Conservation (phyloP, 1,140 invertebrate species). For the Papilio xuthus region DNA sequence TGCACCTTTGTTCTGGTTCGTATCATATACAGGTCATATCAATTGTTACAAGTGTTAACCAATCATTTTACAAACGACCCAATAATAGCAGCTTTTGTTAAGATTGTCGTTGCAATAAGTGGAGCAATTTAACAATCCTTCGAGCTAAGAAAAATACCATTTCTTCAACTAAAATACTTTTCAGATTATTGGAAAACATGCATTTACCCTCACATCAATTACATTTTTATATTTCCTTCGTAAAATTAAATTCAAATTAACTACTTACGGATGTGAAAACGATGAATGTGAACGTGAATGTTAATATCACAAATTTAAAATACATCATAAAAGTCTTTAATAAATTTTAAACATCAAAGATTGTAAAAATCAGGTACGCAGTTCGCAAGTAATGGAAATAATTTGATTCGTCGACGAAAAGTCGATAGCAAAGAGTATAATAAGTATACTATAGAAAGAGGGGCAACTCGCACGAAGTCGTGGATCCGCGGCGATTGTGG, state of each 20-base stretch:
- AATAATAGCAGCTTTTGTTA: not conserved
- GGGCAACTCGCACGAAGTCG: too few relatives aligned
- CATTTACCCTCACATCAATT: not conserved
- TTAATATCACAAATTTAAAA: conserved; percentile 44
- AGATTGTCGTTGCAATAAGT: not conserved
- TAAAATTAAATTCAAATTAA: not conserved
- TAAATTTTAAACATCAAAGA: conserved; percentile 7
- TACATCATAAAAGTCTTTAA: conserved; percentile 46
- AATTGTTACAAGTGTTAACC: conserved; percentile 9
- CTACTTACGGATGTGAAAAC: conserved; percentile 54
- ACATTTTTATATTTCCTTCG: not conserved
- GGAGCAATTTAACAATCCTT: not conserved
- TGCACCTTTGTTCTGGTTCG: not conserved
- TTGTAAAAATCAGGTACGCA: not conserved
- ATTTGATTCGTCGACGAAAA: not conserved
- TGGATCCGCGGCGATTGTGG: too few relatives aligned
- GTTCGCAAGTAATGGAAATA: not conserved
- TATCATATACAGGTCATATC: conserved; percentile 11
- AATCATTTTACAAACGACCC: not conserved
- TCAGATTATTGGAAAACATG: not conserved
- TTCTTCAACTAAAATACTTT: not conserved
- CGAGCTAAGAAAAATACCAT: not conserved
- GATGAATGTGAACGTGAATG: conserved; percentile 46
- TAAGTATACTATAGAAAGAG: too few relatives aligned
- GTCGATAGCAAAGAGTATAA: too few relatives aligned